These are phyloP conservation scores for Diplodus puntazzo DNA, from an alignment of 2,797 vertebrate genomes.

Conservation along the genomic window DNA sequence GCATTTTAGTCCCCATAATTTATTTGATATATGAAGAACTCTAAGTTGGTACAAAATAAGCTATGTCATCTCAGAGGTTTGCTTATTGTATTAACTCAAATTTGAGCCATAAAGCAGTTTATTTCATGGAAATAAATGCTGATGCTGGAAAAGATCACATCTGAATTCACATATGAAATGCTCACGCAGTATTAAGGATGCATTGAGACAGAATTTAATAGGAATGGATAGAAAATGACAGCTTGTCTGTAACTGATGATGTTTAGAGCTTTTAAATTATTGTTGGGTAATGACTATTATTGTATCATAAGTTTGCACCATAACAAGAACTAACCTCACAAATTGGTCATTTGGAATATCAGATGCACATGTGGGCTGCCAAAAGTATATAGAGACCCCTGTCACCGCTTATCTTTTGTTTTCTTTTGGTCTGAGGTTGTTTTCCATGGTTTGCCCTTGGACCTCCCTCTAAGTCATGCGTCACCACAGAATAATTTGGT, in stretches of 20 bases:
- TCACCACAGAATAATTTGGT: background rate
- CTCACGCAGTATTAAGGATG: constrained; percentile 23
- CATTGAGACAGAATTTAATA: constrained; percentile 12
- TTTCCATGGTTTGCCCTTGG: background rate
- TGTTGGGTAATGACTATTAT: background rate
- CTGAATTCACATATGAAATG: constrained; percentile 49
- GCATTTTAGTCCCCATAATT: constrained; percentile 49
- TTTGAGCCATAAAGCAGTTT: constrained; percentile 51
- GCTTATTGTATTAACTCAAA: constrained; percentile 56
- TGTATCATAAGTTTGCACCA: background rate
- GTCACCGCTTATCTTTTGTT: background rate
- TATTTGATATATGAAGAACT: constrained; percentile 54
- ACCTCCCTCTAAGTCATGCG: background rate
- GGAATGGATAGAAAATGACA: constrained; percentile 17
- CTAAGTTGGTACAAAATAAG: constrained; percentile 37
- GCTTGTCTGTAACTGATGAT: background rate
- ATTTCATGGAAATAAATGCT: constrained; percentile 48
- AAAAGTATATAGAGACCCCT: background rate
- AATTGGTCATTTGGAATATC: background rate
- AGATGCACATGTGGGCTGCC: background rate
- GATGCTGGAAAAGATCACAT: constrained; percentile 39
- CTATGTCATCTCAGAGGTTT: constrained; percentile 38
- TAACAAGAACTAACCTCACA: background rate
- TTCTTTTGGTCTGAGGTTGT: background rate
- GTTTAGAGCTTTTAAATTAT: background rate